Conservation (phyloP, 2,888 invertebrate species). For the Thalpophila matura region DNA sequence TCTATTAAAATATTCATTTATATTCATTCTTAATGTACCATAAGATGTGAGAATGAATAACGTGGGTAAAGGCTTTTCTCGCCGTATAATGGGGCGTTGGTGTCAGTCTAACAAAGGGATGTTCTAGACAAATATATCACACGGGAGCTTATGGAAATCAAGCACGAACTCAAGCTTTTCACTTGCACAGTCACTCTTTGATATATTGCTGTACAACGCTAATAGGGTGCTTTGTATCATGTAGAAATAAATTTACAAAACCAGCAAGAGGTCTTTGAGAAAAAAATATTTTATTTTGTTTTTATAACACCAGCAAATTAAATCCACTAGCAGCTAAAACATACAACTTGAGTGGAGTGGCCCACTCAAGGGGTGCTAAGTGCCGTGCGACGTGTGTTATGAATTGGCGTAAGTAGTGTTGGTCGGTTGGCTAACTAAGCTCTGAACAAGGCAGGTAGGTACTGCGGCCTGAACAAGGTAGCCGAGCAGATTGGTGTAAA, state of each 20-base stretch:
- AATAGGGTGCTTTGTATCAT: conserved; percentile 48
- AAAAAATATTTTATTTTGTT: not conserved
- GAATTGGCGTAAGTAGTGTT: no score
- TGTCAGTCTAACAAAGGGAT: conserved; percentile 75
- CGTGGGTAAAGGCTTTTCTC: conserved; percentile 60
- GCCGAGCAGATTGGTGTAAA: no score
- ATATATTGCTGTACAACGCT: conserved; percentile 54
- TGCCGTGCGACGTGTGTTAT: no score
- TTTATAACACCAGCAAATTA: not conserved
- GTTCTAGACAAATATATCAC: conserved; percentile 80
- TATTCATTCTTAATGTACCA: conserved; percentile 32
- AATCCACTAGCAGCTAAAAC: no score
- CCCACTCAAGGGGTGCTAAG: no score
- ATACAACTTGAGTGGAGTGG: no score
- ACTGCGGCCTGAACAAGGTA: no score
- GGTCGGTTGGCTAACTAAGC: no score
- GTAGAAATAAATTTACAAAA: conserved; percentile 17
- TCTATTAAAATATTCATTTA: conserved; percentile 10
- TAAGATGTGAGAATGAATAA: conserved; percentile 40
- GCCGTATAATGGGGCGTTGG: conserved; percentile 69
- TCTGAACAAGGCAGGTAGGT: no score
- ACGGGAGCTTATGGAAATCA: conserved; percentile 74
- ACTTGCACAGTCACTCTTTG: conserved; percentile 57
- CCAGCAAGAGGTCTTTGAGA: not conserved
- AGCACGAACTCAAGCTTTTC: conserved; percentile 67